Percentiles rank a stretch among this genome's conserved stretches.
Evolutionary conservation across 23 tunicate genomes (phyloP).

Genomic region (Phallusia fumigata): DNA sequence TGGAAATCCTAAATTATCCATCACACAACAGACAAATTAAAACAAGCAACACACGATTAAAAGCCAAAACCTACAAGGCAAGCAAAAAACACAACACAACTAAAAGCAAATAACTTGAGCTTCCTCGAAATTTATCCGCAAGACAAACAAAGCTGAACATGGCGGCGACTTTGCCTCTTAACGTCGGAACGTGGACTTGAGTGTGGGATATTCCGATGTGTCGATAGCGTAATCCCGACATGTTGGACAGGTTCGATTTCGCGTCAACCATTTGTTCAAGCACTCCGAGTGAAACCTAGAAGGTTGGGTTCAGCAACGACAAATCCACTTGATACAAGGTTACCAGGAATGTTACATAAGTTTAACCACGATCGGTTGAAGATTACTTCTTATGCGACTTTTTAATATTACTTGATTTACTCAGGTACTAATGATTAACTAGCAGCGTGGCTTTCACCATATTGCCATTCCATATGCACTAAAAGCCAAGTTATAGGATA

Average conservation of each 20-base stretch:
- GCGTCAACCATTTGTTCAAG: constrained; percentile 64
- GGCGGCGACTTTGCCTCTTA: neutral
- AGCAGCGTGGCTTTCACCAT: no score
- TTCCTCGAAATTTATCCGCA: no score
- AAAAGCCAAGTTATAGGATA: no score
- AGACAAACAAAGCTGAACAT: neutral
- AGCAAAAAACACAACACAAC: neutral
- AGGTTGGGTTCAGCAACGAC: no score
- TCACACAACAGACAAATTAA: neutral
- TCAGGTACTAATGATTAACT: no score
- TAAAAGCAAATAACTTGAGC: neutral
- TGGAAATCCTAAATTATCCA: no score
- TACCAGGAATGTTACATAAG: no score
- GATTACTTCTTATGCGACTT: no score
- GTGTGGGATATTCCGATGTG: constrained; percentile 59
- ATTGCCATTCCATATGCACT: no score
- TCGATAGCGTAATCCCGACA: constrained; percentile 67
- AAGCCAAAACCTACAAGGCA: neutral
- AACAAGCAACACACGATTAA: neutral
- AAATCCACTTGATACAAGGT: no score
- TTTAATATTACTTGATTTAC: no score
- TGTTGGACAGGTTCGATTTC: constrained; percentile 80
- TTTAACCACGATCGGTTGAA: no score
- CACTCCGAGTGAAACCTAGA: constrained; percentile 72
- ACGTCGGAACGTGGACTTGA: constrained; percentile 9